These are phyloP conservation scores for Alexandromys fortis DNA, from an alignment of 2,113 vertebrate species.

Conservation along the genomic window DNA sequence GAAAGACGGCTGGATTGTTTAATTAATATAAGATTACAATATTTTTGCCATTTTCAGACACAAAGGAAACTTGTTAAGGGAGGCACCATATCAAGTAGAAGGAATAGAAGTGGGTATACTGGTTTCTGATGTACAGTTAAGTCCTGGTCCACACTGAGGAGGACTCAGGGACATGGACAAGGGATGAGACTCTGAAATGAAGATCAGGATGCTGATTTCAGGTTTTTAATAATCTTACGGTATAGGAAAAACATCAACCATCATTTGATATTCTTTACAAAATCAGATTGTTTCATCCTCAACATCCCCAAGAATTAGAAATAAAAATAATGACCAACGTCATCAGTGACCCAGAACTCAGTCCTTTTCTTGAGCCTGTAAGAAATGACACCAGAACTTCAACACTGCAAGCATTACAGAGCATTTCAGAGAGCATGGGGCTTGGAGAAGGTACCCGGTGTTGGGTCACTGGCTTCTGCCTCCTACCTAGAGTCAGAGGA, in stretches of 20 bases:
- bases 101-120: background rate
- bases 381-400: background rate
- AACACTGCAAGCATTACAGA: background rate
- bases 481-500: background rate
- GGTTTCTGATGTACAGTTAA: background rate
- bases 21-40: constrained; percentile 69
- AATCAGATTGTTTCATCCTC: constrained; percentile 8
- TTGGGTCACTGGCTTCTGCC: background rate
- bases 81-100: background rate
- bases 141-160: background rate
- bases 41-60: constrained; percentile 77
- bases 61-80: constrained; percentile 8
- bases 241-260: background rate
- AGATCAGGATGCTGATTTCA: background rate
- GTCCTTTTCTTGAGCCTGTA: background rate
- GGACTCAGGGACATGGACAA: background rate
- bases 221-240: constrained; percentile 59
- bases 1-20: constrained; percentile 68
- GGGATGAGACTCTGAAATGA: background rate
- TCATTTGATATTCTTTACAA: constrained; percentile 68
- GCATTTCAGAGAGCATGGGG: background rate
- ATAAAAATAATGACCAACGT: constrained; percentile 56
- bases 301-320: background rate
- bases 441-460: background rate
- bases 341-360: constrained; percentile 51